Percentiles rank a stretch among this genome's conserved stretches.
phyloP scores from a whole-genome alignment of 2,888 invertebrate genomes.

The Arctia plantaginis region DNA sequence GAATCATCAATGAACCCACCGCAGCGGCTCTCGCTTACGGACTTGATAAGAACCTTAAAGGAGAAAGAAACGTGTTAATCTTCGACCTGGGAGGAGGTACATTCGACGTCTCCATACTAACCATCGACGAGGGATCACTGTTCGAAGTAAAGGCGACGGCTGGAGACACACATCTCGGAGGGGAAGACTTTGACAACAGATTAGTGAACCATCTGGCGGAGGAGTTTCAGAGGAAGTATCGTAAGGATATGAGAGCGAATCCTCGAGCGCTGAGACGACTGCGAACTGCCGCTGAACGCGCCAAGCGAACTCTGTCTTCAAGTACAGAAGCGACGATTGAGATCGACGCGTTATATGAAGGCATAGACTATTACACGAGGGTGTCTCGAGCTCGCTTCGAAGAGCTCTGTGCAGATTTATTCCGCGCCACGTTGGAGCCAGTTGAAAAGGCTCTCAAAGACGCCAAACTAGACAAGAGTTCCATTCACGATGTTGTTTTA shows the following conservation, averaged over 20 bases:
- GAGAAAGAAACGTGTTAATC: conserved; percentile 88
- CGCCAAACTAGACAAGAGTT: conserved; percentile 90
- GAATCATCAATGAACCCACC: conserved; percentile 94
- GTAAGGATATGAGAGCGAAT: conserved; percentile 87
- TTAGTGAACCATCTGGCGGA: conserved; percentile 86
- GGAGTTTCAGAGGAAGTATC: conserved; percentile 82
- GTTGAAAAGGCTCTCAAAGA: conserved; percentile 91
- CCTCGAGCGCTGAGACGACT: conserved; percentile 88
- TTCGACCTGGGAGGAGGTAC: conserved; percentile 90
- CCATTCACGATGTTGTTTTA: conserved; percentile 77
- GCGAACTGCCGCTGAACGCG: conserved; percentile 89
- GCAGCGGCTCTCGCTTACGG: conserved; percentile 92
- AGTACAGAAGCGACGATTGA: conserved; percentile 90
- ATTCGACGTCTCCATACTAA: conserved; percentile 94
- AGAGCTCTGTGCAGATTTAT: conserved; percentile 68
- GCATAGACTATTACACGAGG: conserved; percentile 87
- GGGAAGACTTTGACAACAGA: conserved; percentile 57
- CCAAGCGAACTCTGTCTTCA: conserved; percentile 90
- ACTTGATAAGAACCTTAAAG: conserved; percentile 88
- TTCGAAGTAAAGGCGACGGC: conserved; percentile 94
- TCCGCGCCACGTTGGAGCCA: conserved; percentile 84
- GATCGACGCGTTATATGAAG: conserved; percentile 89
- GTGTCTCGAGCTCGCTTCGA: conserved; percentile 90
- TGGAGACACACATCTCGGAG: too few relatives aligned
- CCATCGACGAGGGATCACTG: conserved; percentile 91